Evolutionary conservation across 2,113 vertebrate species (phyloP), one percentile per base, ranked within the genome.

Genomic region (Lipophrys pholis): DNA sequence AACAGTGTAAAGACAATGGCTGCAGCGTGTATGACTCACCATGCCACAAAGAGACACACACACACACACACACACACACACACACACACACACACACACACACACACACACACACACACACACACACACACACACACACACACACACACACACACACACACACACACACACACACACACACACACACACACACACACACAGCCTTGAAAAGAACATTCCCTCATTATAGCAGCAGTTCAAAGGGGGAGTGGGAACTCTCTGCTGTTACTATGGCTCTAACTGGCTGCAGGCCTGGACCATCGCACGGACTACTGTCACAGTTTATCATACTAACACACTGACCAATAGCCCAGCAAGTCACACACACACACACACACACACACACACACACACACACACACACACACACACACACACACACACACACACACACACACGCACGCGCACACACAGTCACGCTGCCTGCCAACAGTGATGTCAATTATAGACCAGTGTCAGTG

Each of bases 181-280:
- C 21, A 30, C 48, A 51, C 21, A 30, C 21, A 30, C 21, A 30
- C 21, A 30, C 21, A 30, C 21, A 30, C 21, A 30, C 2, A 70
- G 79, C 81, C 73, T 52, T 60, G 56, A 83, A 81, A 85, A 85
- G 80, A 80, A 78, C 81, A 84, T 82, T 83, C 83, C 59, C 83
- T 87, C 77, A 86, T 89, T 82, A 89, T 45, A 73, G 58, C 52
- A 76, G 84, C 46, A 78, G 83, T 83, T 84, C 73, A 87, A 83
- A 87, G 84, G 45, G 66, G 1, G 54, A 76, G 70, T 43, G 50
- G 77, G 55, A 76, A 62, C 6, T 16, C 56, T 55, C 35, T 17
- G 49, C 77, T 80, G 83, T 85, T 76, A 77, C 79, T 81, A 41
- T 72, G 84, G 60, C 46, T 81, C 48, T 54, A 38, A 81, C 82